Percentiles rank a stretch among this genome's conserved stretches.
phyloP scores from a whole-genome alignment of 2,888 invertebrate genomes.

The Brassicogethes aeneus region DNA sequence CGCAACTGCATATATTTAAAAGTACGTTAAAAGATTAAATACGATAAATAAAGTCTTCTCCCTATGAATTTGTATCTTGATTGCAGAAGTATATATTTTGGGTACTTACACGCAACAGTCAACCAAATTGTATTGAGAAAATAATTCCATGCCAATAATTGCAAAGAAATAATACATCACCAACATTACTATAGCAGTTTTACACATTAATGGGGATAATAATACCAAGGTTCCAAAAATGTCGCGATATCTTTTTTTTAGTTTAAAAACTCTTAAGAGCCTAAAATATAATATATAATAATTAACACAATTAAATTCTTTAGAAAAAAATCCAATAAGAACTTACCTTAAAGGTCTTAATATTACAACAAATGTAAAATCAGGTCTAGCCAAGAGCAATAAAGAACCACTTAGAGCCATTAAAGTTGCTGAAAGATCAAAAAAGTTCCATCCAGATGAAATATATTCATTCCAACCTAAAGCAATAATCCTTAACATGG shows the following conservation, averaged over 20 bases:
- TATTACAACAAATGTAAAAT: slow-evolving; percentile 62
- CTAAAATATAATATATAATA: slow-evolving; percentile 26
- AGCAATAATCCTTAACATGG: slow-evolving; percentile 61
- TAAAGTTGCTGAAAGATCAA: slow-evolving; percentile 62
- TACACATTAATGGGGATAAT: slow-evolving; percentile 72
- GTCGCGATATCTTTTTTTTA: slow-evolving; percentile 54
- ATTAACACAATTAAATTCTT: no score
- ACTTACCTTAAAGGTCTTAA: slow-evolving; percentile 56
- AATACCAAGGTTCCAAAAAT: slow-evolving; percentile 30
- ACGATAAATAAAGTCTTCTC: no score
- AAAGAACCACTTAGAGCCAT: slow-evolving; percentile 59
- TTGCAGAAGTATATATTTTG: no score
- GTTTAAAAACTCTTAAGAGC: slow-evolving; percentile 61
- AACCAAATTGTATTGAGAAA: slow-evolving; percentile 61
- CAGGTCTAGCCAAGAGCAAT: slow-evolving; percentile 55
- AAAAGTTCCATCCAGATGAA: slow-evolving; percentile 79
- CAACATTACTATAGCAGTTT: slow-evolving; percentile 73
- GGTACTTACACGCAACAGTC: slow-evolving; percentile 71
- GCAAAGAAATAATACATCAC: slow-evolving; percentile 85
- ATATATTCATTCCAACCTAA: slow-evolving; percentile 64
- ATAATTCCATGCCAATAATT: slow-evolving; percentile 83
- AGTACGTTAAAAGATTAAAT: no score
- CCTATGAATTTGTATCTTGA: no score
- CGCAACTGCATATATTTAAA: no score
- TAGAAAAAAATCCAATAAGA: no score